These are phyloP conservation scores for Macrosteles quadrilineatus DNA, from an alignment of 1,140 invertebrate species.

Conservation along the genomic window DNA sequence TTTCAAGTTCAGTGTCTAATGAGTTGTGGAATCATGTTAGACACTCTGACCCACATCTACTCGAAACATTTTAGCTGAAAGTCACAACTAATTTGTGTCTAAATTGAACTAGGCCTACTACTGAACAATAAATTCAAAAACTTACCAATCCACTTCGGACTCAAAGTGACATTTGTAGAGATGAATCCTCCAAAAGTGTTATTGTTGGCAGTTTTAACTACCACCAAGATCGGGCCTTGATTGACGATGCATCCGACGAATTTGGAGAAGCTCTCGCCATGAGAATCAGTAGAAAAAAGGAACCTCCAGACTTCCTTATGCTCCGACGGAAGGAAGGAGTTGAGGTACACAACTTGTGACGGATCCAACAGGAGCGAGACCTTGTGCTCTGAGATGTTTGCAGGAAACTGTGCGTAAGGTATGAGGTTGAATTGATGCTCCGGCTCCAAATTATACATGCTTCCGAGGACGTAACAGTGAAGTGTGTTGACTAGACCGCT, in stretches of 20 bases:
- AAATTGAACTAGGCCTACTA: too few relatives aligned
- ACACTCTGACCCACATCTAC: too few relatives aligned
- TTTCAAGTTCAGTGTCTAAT: too few relatives aligned
- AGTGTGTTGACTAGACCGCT: background rate
- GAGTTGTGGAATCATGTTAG: too few relatives aligned
- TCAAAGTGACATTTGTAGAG: conserved; percentile 68
- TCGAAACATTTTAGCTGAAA: too few relatives aligned
- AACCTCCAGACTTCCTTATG: conserved; percentile 77
- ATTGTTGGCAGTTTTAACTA: conserved; percentile 77
- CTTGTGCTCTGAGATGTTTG: background rate
- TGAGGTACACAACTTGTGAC: conserved; percentile 75
- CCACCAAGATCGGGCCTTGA: conserved; percentile 74
- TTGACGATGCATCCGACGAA: conserved; percentile 69
- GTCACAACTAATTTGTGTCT: too few relatives aligned
- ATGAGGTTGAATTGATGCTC: background rate
- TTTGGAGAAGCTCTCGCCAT: conserved; percentile 83
- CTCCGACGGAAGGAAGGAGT: conserved; percentile 70
- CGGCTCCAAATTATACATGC: conserved; percentile 14
- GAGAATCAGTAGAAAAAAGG: conserved; percentile 77
- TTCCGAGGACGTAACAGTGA: background rate
- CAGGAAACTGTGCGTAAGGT: background rate
- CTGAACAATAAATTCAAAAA: too few relatives aligned
- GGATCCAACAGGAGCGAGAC: conserved; percentile 60
- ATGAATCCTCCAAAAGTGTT: conserved; percentile 89
- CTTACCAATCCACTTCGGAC: conserved; percentile 64